Conservation (phyloP, 2,797 vertebrate genomes). For the Gorsachius magnificus region DNA sequence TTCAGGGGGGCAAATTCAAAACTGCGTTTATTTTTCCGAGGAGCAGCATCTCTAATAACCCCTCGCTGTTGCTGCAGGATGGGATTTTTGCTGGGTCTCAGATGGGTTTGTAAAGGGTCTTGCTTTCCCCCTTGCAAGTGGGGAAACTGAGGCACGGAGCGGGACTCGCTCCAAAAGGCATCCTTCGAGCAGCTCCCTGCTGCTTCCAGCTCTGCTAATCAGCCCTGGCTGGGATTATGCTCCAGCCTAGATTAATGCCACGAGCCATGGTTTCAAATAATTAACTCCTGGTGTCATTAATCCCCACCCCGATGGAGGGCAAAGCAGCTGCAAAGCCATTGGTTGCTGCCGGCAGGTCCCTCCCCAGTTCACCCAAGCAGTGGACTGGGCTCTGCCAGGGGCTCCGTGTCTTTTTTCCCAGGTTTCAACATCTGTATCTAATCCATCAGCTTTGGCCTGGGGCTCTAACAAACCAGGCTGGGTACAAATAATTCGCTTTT, state of each 20-base stretch:
- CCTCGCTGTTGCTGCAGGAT: accelerated
- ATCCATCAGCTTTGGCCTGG: accelerated
- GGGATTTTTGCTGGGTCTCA: neutral
- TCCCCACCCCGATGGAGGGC: accelerated
- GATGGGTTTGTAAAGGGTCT: neutral
- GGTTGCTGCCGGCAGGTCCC: neutral
- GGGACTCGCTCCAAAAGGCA: neutral
- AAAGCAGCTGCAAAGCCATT: accelerated
- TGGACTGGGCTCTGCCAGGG: accelerated
- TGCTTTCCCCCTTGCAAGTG: accelerated
- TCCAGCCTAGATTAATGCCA: neutral
- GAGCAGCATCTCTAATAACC: neutral
- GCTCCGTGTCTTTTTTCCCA: accelerated
- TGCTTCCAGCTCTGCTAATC: neutral
- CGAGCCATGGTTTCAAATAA: neutral
- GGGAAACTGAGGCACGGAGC: neutral
- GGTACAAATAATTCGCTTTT: neutral
- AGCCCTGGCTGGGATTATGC: neutral
- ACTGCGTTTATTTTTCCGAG: accelerated
- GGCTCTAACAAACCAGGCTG: accelerated
- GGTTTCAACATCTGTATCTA: neutral
- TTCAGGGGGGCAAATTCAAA: neutral
- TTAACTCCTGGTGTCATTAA: neutral
- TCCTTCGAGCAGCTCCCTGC: neutral
- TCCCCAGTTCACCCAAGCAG: neutral